phyloP scores from a whole-genome alignment of 2,113 vertebrate genomes.

The Hypomesus transpacificus region DNA sequence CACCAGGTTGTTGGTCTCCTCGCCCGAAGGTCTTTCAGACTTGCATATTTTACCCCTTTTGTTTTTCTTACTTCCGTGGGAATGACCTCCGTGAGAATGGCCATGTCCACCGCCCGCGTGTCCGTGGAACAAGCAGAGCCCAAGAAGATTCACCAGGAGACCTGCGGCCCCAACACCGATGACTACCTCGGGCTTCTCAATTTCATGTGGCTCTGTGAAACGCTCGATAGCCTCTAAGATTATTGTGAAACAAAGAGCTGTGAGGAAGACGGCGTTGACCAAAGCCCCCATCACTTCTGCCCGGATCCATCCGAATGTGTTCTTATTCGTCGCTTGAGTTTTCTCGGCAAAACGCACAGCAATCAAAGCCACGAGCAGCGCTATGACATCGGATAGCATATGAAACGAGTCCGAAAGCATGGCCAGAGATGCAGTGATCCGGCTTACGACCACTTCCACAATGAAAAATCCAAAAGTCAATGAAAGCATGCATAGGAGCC shows the following conservation, averaged over 20 bases:
- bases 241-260: constrained; percentile 96
- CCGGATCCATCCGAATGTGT: constrained; percentile 98
- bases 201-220: constrained; percentile 90
- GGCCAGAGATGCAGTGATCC: constrained; percentile 86
- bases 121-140: constrained; percentile 91
- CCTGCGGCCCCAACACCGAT: constrained; percentile 84
- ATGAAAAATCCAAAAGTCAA: constrained; percentile 93
- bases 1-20: constrained; percentile 93
- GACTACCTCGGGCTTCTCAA: constrained; percentile 82
- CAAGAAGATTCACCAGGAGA: constrained; percentile 91
- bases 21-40: constrained; percentile 65
- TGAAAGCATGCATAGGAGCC: constrained; percentile 90
- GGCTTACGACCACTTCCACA: constrained; percentile 94
- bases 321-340: constrained; percentile 91
- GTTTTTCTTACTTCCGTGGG: constrained; percentile 59
- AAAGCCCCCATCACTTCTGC: constrained; percentile 98
- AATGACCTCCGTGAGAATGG: constrained; percentile 80
- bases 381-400: constrained; percentile 97
- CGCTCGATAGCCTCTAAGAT: constrained; percentile 92
- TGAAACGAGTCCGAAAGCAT: constrained; percentile 99
- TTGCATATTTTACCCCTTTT: constrained; percentile 55
- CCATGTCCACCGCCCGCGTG: constrained; percentile 83
- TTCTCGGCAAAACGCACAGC: constrained; percentile 93
- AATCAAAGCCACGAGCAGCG: constrained; percentile 90
- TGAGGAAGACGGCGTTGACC: constrained; percentile 96